These are phyloP conservation scores for Circaetus gallicus DNA, from an alignment of 2,113 vertebrate genomes.

Conservation along the genomic window DNA sequence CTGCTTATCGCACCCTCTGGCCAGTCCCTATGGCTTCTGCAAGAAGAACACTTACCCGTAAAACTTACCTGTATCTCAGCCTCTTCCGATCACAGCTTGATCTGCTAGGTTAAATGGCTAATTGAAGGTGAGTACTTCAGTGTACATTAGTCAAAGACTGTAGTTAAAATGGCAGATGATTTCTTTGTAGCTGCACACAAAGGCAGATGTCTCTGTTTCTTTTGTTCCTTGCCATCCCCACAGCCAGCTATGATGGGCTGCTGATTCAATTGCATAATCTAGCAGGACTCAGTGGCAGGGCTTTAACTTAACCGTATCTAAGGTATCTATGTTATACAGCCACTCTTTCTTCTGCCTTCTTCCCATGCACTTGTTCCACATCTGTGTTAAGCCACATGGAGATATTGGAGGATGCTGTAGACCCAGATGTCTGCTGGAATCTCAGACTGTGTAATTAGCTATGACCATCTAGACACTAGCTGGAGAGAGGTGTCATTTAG, in stretches of 20 bases:
- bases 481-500: neutral
- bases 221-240: neutral
- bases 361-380: neutral
- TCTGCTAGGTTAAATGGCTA: constrained; percentile 23
- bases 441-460: neutral
- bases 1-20: neutral
- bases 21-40: neutral
- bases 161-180: constrained; percentile 22
- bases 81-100: constrained; percentile 29
- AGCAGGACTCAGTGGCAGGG: neutral
- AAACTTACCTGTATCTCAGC: neutral
- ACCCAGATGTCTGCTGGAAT: neutral
- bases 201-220: neutral
- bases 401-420: neutral
- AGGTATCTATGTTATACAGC: neutral
- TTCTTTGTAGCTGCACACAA: neutral
- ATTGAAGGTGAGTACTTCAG: constrained; percentile 3
- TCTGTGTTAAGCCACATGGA: neutral
- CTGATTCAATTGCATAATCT: neutral
- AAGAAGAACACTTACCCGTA: neutral
- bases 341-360: neutral
- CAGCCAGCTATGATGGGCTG: neutral
- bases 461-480: neutral
- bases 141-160: constrained; percentile 5
- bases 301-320: neutral